These are phyloP conservation scores for Geodia barretti DNA, from an alignment of 37 sponge, comb jelly and placozoan genomes.

Conservation along the genomic window DNA sequence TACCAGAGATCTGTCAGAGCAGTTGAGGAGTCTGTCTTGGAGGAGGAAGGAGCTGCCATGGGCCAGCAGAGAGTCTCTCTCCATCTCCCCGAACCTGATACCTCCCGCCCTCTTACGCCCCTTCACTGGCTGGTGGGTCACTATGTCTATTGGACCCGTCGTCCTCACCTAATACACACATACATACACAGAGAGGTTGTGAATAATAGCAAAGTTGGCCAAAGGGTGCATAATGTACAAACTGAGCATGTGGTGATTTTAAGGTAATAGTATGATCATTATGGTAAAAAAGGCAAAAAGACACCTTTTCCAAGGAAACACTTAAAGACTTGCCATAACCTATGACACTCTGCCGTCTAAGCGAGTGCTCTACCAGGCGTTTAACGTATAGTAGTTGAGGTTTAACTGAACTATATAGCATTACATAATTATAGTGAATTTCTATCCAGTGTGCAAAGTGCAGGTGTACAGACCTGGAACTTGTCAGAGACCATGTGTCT, in stretches of 20 bases:
- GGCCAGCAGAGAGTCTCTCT: conserved; percentile 89
- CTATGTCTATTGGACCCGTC: conserved; percentile 94
- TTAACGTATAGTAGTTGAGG: no score
- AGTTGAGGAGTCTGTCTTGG: conserved; percentile 94
- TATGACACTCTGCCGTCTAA: no score
- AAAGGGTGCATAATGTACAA: background rate
- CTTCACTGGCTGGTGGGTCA: conserved; percentile 96
- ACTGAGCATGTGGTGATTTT: no score
- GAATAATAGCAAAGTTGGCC: no score
- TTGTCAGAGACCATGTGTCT: conserved; percentile 99
- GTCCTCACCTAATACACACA: conserved; percentile 66
- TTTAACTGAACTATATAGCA: background rate
- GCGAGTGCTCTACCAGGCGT: no score
- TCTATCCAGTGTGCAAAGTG: no score
- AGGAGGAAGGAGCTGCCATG: conserved; percentile 94
- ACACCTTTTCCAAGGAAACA: no score
- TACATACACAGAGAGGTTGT: background rate
- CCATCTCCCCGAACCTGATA: conserved; percentile 94
- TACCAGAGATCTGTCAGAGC: conserved; percentile 91
- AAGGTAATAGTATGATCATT: no score
- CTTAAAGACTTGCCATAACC: no score
- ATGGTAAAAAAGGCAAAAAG: no score
- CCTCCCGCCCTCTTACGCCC: conserved; percentile 86
- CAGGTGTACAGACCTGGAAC: conserved; percentile 84
- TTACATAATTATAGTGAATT: background rate